Evolutionary conservation across 1,140 invertebrate genomes (phyloP).

Genomic region (Gerris buenoi): DNA sequence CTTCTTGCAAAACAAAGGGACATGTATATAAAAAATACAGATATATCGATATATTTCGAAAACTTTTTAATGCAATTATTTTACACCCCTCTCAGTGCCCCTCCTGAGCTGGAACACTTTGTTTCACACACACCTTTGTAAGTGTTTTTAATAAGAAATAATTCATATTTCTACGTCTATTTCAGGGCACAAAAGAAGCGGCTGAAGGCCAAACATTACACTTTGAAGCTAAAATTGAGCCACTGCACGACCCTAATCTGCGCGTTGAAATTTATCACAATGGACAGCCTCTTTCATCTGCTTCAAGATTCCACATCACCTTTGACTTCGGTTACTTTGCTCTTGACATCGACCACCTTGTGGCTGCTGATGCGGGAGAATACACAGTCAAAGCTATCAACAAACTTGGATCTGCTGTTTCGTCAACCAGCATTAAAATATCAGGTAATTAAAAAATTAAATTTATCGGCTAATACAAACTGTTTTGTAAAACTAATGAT

Average conservation of each 20-base stretch:
- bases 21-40: no score
- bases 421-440: constrained; percentile 62
- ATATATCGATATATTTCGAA: no score
- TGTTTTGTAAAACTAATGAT: no score
- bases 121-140: no score
- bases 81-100: no score
- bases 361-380: constrained; percentile 85
- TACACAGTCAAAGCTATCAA: constrained; percentile 83
- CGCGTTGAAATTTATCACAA: constrained; percentile 84
- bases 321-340: constrained; percentile 92
- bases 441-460: no score
- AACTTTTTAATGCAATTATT: no score
- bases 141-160: no score
- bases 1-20: no score
- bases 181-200: constrained; percentile 63
- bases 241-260: constrained; percentile 77
- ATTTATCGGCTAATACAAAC: no score
- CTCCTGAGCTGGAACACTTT: no score
- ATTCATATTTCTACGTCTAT: no score
- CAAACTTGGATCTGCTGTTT: constrained; percentile 68
- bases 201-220: constrained; percentile 75
- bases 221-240: constrained; percentile 81
- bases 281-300: constrained; percentile 70
- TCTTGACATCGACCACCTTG: constrained; percentile 73
- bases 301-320: constrained; percentile 77